A percentile compares a stretch with the other conserved stretches of the same genome.
phyloP scores from a whole-genome alignment of 2,888 invertebrate species.

The Polietes domitor region DNA sequence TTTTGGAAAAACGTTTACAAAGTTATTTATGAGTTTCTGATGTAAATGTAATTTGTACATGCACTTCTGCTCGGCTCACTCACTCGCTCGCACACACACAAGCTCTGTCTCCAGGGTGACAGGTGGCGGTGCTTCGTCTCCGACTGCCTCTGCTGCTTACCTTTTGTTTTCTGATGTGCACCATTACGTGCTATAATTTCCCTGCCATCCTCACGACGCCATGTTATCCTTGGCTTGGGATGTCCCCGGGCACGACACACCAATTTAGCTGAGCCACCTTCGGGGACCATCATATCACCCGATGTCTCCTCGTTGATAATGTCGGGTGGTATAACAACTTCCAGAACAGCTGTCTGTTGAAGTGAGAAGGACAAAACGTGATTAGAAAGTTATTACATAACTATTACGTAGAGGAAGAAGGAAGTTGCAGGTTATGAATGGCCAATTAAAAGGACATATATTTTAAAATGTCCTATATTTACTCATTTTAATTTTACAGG shows the following conservation, averaged over 20 bases:
- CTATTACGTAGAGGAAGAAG: background rate
- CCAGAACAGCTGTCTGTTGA: constrained; percentile 89
- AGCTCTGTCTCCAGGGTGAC: background rate
- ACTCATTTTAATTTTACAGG: too few relatives aligned
- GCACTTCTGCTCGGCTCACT: constrained; percentile 20
- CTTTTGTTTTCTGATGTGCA: constrained; percentile 88
- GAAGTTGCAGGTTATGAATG: too few relatives aligned
- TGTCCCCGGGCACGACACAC: constrained; percentile 92
- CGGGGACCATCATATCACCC: constrained; percentile 97
- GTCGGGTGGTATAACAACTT: constrained; percentile 95
- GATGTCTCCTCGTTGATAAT: constrained; percentile 94
- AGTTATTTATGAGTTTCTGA: constrained; percentile 42
- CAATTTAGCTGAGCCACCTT: constrained; percentile 93
- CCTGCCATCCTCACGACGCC: constrained; percentile 93
- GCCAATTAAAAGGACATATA: background rate
- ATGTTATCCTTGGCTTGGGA: constrained; percentile 91
- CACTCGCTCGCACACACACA: background rate
- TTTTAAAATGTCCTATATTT: too few relatives aligned
- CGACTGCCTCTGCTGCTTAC: constrained; percentile 79
- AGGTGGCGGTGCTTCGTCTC: background rate
- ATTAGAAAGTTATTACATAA: background rate
- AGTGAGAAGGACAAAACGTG: background rate
- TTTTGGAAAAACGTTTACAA: constrained; percentile 14
- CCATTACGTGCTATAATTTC: constrained; percentile 90
- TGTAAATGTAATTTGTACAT: constrained; percentile 58